phyloP scores from a whole-genome alignment of 2,888 invertebrate species.

The Rhamnusium bicolor region DNA sequence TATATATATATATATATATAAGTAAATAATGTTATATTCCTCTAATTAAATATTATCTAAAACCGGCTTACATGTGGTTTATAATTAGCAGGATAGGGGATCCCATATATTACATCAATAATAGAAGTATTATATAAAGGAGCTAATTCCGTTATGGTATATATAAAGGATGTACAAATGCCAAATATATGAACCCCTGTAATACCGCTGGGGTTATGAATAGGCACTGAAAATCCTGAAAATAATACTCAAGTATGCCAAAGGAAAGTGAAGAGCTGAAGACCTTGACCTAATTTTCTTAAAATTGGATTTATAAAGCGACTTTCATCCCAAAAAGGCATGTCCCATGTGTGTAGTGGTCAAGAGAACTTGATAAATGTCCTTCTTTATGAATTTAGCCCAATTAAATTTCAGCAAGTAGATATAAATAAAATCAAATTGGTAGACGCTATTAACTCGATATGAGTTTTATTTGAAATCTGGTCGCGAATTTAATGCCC shows the following conservation, averaged over 20 bases:
- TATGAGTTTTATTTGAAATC: too few relatives aligned
- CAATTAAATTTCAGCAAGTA: neutral
- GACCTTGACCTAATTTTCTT: conserved; percentile 24
- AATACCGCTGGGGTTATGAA: neutral
- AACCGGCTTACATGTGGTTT: too few relatives aligned
- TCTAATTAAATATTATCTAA: too few relatives aligned
- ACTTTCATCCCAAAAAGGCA: neutral
- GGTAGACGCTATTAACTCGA: neutral
- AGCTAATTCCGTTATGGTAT: neutral
- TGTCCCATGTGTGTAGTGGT: conserved; percentile 4
- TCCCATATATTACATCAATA: too few relatives aligned
- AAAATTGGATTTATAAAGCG: conserved; percentile 19
- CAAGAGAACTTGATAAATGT: conserved; percentile 5
- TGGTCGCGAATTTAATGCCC: too few relatives aligned
- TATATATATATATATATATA: too few relatives aligned
- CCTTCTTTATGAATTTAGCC: neutral
- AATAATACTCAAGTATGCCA: conserved; percentile 1
- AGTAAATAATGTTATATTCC: too few relatives aligned
- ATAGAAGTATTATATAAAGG: neutral
- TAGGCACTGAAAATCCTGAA: conserved; percentile 9
- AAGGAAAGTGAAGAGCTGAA: conserved; percentile 8
- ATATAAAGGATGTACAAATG: neutral
- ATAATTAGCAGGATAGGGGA: too few relatives aligned
- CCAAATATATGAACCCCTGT: neutral
- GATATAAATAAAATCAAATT: neutral